Evolutionary conservation across 2,113 vertebrate species (phyloP).

Genomic region (Hemiprocne comata): DNA sequence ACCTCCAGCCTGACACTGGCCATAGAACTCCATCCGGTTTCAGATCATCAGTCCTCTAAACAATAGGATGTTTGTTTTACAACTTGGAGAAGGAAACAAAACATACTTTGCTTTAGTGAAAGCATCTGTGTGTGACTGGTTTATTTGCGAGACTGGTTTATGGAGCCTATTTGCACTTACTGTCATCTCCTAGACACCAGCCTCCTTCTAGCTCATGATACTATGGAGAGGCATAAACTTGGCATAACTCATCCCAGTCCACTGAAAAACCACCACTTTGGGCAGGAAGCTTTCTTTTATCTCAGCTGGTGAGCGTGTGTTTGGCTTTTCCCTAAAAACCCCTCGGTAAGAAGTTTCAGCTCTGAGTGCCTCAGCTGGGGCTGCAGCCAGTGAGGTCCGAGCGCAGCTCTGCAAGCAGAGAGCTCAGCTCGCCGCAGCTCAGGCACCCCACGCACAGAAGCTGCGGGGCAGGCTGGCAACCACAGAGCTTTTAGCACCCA

Average conservation of each 20-base stretch:
- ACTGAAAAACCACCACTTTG: background rate
- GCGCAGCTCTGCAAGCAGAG: background rate
- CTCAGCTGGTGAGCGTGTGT: background rate
- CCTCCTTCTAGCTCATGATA: fast-evolving
- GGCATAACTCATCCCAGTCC: background rate
- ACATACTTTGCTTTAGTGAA: background rate
- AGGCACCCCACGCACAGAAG: background rate
- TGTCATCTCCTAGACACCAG: background rate
- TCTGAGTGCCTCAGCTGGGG: background rate
- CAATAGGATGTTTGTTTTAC: background rate
- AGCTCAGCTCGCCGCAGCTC: fast-evolving
- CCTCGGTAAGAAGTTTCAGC: background rate
- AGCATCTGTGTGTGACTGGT: background rate
- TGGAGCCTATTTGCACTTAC: background rate
- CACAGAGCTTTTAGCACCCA: background rate
- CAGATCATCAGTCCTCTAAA: background rate
- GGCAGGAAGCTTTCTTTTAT: background rate
- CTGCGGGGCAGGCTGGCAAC: background rate
- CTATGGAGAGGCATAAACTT: background rate
- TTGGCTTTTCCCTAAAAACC: background rate
- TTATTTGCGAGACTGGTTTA: background rate
- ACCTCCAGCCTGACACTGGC: background rate
- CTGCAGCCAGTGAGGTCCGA: background rate
- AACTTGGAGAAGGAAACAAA: background rate
- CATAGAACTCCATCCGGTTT: background rate